These are phyloP conservation scores for Liodrosophila aerea DNA, from an alignment of 2,888 invertebrate genomes.

Conservation along the genomic window DNA sequence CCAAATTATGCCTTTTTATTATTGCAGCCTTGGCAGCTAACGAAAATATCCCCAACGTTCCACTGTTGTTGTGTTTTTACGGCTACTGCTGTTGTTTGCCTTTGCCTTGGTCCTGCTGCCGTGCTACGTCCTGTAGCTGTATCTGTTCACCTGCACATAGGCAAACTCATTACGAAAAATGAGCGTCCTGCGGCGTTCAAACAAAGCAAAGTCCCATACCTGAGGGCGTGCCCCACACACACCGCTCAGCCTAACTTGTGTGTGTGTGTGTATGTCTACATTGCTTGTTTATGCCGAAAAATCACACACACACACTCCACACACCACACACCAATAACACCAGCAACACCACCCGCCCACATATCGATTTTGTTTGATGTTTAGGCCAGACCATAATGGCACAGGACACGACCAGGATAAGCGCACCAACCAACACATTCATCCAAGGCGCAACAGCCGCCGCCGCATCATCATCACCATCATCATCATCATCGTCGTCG, in stretches of 20 bases:
- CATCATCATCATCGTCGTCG: no score
- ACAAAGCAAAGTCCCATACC: constrained; percentile 64
- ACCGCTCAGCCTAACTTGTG: not conserved
- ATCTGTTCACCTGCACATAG: constrained; percentile 48
- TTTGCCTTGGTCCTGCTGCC: constrained; percentile 21
- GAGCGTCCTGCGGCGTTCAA: constrained; percentile 75
- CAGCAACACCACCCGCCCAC: constrained; percentile 46
- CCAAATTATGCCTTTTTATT: constrained; percentile 63
- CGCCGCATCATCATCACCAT: constrained; percentile 24
- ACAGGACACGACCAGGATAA: constrained; percentile 42
- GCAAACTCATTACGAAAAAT: constrained; percentile 77
- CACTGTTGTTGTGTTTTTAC: not conserved
- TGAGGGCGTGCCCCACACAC: constrained; percentile 18
- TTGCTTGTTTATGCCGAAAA: constrained; percentile 73
- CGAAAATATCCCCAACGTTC: constrained; percentile 39
- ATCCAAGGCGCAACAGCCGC: constrained; percentile 39
- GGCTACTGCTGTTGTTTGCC: constrained; percentile 23
- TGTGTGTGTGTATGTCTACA: constrained; percentile 32
- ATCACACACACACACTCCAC: constrained; percentile 42
- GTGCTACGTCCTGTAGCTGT: constrained; percentile 17
- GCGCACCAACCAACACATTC: constrained; percentile 4
- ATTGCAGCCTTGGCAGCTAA: constrained; percentile 40
- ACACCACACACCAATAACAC: constrained; percentile 7
- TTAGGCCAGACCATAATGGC: constrained; percentile 47
- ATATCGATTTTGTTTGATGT: constrained; percentile 78